Evolutionary conservation across 2,797 vertebrate species (phyloP), one percentile per base, ranked within the genome.

Genomic region (Scomberomorus guttatus): DNA sequence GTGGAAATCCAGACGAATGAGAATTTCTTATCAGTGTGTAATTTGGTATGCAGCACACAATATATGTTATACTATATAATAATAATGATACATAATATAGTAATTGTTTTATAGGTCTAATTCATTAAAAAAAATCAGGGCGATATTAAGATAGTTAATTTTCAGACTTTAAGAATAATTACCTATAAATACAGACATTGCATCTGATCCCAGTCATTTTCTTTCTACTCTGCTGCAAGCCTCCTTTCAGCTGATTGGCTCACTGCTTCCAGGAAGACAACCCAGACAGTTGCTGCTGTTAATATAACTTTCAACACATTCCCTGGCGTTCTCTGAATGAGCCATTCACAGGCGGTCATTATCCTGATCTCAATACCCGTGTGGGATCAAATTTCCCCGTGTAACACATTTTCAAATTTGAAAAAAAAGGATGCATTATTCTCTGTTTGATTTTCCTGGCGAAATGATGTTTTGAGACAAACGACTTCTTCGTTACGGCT

Each of bases 391-490:
- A 63, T 69, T 50, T 11, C 64, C 64, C 70, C 13, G 8, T 64
- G 44, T 65, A 60, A 75, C 54, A 85, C 62, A 79, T 84, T 89
- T 88, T 73, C 1, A 68, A 66, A 75, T 74, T 56, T 24, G 0
- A 42, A 48, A 78, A 85, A 63, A 78, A 46, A 58, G 12, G 42
- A n/a, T 6, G 29, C 54, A 83, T 83, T 88, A 80, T 89, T 55
- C 22, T 75, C 17, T 65, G 1, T 84, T 87, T 82, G 70, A 60
- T 42, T 84, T 76, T 32, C 29, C 29, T 64, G 34, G 14, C 11
- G 2, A 72, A 82, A 79, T 86, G 86, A 79, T 81, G 29, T 80
- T 82, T 72, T 42, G 2, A 66, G 58, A 89, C 82, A 86, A 75
- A 74, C 17, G 17, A 75, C 78, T 85, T 77, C 78, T 88, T 79